Percentiles rank a stretch among this genome's conserved stretches.
These are phyloP conservation scores for Hydrolagus colliei DNA, from an alignment of 2,797 vertebrate species.

Conservation along the genomic window DNA sequence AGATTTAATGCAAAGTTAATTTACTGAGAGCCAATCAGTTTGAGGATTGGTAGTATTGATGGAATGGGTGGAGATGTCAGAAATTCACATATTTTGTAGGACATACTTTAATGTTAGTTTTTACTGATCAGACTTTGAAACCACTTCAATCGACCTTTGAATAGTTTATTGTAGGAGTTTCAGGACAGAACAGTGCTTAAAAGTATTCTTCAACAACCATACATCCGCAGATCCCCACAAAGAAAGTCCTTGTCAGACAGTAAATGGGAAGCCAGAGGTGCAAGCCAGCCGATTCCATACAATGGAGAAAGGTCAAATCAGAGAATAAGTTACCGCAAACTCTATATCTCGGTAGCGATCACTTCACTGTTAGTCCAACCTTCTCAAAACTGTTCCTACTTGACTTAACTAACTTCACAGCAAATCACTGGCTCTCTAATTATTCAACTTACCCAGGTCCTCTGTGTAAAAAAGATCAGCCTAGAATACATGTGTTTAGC, in stretches of 20 bases:
- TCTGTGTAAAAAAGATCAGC: no score
- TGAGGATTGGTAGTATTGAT: neutral
- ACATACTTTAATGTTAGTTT: neutral
- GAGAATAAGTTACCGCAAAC: no score
- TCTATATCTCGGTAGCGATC: no score
- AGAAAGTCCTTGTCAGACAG: no score
- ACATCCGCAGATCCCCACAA: no score
- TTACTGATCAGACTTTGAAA: neutral
- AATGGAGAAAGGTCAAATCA: no score
- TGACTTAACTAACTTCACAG: neutral
- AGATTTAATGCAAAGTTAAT: neutral
- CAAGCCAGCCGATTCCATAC: no score
- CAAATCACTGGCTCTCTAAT: neutral
- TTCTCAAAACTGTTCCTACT: neutral
- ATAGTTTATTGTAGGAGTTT: neutral
- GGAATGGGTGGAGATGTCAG: neutral
- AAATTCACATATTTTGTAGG: neutral
- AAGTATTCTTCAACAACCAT: no score
- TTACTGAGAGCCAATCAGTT: conserved; percentile 5
- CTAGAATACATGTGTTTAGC: neutral
- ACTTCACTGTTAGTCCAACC: neutral
- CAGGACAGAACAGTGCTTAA: no score
- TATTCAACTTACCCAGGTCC: no score
- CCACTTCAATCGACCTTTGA: neutral
- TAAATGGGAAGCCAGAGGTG: no score